Evolutionary conservation across 2,797 vertebrate genomes (phyloP).

Genomic region (Galago senegalensis): DNA sequence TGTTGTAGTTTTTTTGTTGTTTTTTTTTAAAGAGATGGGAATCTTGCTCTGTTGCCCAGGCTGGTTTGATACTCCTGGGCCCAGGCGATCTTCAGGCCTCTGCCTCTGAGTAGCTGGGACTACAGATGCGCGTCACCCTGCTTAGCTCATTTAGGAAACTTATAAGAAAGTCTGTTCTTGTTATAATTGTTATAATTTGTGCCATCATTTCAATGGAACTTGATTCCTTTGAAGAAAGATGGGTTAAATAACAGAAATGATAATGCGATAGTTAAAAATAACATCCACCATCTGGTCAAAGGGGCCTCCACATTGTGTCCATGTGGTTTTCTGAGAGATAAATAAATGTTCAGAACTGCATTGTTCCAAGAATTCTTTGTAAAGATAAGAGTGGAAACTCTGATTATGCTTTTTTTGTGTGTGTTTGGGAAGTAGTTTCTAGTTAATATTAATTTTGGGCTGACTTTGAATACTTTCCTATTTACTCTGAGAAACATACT

Average conservation of each 20-base stretch:
- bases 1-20: not conserved
- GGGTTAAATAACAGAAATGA: not conserved
- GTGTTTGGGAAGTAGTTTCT: not conserved
- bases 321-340: not conserved
- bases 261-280: not conserved
- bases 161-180: not conserved
- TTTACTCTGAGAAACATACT: not conserved
- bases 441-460: not conserved
- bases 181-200: not conserved
- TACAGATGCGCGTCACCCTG: not conserved
- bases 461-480: not conserved
- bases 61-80: not conserved
- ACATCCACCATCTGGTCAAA: accelerated
- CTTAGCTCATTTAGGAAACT: not conserved
- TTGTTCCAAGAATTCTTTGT: not conserved
- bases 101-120: not conserved
- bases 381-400: not conserved
- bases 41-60: not conserved
- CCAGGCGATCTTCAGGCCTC: not conserved
- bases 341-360: not conserved
- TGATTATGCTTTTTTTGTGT: not conserved
- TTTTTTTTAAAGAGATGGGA: not conserved
- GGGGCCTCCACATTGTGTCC: not conserved
- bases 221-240: not conserved
- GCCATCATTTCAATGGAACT: not conserved